A percentile compares a stretch with the other conserved stretches of the same genome.
Evolutionary conservation across 2,113 vertebrate species (phyloP).

Genomic region (Urocynchramus pylzowi): DNA sequence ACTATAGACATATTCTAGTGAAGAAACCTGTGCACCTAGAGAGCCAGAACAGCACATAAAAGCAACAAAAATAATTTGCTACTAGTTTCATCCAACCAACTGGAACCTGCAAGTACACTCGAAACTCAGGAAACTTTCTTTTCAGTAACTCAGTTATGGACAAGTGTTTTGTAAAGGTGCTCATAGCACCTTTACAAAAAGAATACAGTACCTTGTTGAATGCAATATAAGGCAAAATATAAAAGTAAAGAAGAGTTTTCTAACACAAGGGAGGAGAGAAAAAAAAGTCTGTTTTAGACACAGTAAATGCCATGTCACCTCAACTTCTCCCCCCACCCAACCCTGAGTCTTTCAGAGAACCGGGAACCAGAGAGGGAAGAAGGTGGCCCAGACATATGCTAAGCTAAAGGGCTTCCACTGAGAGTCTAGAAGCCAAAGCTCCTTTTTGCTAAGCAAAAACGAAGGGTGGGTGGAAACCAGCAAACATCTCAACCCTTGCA

Average conservation of each 20-base stretch:
- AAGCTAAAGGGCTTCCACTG: background rate
- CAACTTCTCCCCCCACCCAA: background rate
- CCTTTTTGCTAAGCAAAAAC: background rate
- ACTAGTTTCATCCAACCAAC: background rate
- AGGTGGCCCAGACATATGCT: too few relatives aligned
- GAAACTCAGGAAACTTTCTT: background rate
- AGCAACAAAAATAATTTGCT: background rate
- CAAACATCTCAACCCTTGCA: background rate
- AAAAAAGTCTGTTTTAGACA: background rate
- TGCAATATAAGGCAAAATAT: background rate
- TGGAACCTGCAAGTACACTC: background rate
- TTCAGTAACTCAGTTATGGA: background rate
- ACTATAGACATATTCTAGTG: background rate
- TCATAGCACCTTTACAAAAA: too few relatives aligned
- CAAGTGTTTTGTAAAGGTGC: background rate
- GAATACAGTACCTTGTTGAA: background rate
- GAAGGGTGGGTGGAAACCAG: background rate
- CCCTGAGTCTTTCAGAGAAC: rapidly evolving
- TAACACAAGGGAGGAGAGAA: background rate
- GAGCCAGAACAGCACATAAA: background rate
- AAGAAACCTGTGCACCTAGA: background rate
- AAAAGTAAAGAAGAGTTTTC: background rate
- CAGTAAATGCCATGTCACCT: background rate
- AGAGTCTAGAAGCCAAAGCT: background rate
- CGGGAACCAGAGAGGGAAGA: background rate